Base-by-base conservation (phyloP, 1,140 invertebrate species). In the Oedothorax gibbosus region DNA sequence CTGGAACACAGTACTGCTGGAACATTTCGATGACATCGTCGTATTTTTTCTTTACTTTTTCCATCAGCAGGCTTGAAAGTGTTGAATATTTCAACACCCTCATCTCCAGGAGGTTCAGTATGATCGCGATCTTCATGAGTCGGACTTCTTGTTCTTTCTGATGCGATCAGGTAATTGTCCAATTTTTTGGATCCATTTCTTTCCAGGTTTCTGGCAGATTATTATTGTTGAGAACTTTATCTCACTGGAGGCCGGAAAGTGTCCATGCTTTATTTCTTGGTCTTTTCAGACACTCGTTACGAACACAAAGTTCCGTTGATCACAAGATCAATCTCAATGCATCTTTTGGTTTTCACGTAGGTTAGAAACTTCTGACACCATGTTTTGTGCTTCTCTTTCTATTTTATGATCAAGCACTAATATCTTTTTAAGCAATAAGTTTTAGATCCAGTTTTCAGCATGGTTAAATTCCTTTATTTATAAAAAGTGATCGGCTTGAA, bases 51-150 rank as follows among this genome's bases (percentile, higher is more conserved):
- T 53, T 8, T 20, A 11, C 62, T 7, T 21, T 82, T n/a, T 11
- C 9, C 64, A 21, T 15, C n/a, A 18, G 20, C 53, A 51, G 21
- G 54, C n/a, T 82, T 71, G 20, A 82, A 82, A 3, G 0, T 56
- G 20, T 54, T 82, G 11, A 10, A 82, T 14, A 71, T 62, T 82
- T 53, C n/a, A 9, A 82, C 53, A 15, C 66, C 79, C 18, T 56
- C 79, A 57, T 82, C 18, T 9, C 50, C 20, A 73, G 12, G 9
- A 73, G 50, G 18, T 71, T 72, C 0, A 53, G 9, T 0, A 82
- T 3, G 2, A 72, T 71, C 11, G 65, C 65, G 7, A 53, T 62
- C 71, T 72, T 71, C 9, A 9, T 50, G 2, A 12, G 11, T 82
- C 65, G 8, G 4, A 3, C 14, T 71, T 68, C 20, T 71, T 14